These are phyloP conservation scores for Thymelicus sylvestris DNA, from an alignment of 2,888 invertebrate genomes.

Conservation along the genomic window DNA sequence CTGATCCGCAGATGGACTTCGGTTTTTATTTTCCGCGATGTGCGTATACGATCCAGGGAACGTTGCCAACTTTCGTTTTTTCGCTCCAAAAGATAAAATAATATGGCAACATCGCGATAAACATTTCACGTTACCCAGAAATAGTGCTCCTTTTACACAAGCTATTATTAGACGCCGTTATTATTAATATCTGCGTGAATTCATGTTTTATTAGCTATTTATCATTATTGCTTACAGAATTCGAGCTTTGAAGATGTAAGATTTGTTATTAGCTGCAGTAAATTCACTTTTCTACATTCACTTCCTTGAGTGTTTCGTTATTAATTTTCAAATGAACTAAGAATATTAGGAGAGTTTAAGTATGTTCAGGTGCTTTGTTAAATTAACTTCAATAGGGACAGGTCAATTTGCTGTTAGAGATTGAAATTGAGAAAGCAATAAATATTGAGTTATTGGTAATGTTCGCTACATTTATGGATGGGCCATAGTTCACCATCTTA, in stretches of 20 bases:
- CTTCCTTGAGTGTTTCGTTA: slow-evolving; percentile 12
- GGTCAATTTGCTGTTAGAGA: neutral
- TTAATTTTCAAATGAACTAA: neutral
- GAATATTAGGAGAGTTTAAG: neutral
- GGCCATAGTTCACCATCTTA: too few relatives aligned
- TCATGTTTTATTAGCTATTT: slow-evolving; percentile 25
- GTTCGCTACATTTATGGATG: too few relatives aligned
- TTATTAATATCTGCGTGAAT: slow-evolving; percentile 29
- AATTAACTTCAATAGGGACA: neutral
- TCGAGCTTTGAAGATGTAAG: slow-evolving; percentile 26
- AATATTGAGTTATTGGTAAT: neutral
- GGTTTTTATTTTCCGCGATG: slow-evolving; percentile 46
- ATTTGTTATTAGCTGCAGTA: slow-evolving; percentile 20
- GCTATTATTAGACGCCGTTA: slow-evolving; percentile 38
- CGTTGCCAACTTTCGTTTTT: slow-evolving; percentile 50
- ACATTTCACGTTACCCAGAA: slow-evolving; percentile 32
- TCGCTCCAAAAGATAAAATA: slow-evolving; percentile 42
- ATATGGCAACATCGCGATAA: slow-evolving; percentile 45
- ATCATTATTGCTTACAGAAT: slow-evolving; percentile 30
- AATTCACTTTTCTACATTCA: slow-evolving; percentile 27
- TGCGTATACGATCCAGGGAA: slow-evolving; percentile 43
- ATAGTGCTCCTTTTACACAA: slow-evolving; percentile 18
- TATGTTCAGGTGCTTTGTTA: neutral
- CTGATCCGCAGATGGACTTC: slow-evolving; percentile 38
- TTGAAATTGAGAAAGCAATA: neutral